Base-by-base conservation (phyloP, 2,888 invertebrate species). In the Drosophila mettleri region DNA sequence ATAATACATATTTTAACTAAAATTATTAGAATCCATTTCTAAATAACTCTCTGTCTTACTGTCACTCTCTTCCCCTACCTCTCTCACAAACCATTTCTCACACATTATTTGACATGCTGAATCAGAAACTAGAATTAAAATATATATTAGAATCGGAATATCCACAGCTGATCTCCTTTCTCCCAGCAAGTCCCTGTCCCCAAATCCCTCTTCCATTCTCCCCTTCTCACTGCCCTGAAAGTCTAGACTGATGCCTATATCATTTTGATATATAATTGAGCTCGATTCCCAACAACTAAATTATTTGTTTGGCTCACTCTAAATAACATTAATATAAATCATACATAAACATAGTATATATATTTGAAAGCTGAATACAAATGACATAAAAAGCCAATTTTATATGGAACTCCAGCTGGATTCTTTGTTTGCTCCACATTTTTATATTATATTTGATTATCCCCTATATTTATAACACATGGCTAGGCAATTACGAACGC, bases 401-500 rank as follows among this genome's bases (percentile, higher is more conserved):
- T 2, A n/a, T 10, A n/a, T 6, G 5, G 2, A 45, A 16, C 16
- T 45, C 27, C 6, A 18, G 12, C n/a, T 18, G 1, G 1, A 20
- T 7, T 6, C 20, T 3, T 1, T 39, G 2, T 22, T 8, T 2
- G n/a, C 34, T n/a, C n/a, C 5, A 9, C 48, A 48, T 33, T 49
- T 24, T 12, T 12, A 7, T 2, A 2, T n/a, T n/a, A 22, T 22
- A 22, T 34, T 49, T 16, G 48, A 20, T 36, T 38, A 12, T 38
- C 27, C 18, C 16, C 9, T 10, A 5, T 49, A 66, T 55, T 65
- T 58, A 43, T 54, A 62, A 70, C 79, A 84, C 78, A 85, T 80
- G 85, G 71, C 71, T 22, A 2, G 61, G 65, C 85, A 84, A 84
- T 80, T 81, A 78, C 67, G 49, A 63, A 62, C 78, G 69, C 77